Base-by-base conservation (phyloP, 1,140 invertebrate genomes). In the Steinernema feltiae region DNA sequence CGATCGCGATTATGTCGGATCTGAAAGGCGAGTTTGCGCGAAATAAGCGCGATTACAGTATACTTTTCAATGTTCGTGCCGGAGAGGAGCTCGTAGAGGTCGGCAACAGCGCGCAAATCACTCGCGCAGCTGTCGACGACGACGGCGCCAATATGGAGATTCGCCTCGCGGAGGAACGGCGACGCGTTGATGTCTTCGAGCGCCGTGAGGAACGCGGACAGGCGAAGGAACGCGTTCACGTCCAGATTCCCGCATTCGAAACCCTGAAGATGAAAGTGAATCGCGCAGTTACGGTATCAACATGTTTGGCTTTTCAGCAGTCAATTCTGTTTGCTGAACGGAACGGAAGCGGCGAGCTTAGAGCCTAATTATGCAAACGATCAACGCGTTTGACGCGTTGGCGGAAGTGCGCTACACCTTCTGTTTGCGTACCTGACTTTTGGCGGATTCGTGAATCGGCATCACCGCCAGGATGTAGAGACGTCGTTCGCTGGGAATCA, bases 61-160 rank as follows among this genome's bases (percentile, higher is more conserved):
- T 69, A 81, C 80, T 83, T 82, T 32, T 84, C 70, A 53, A 83
- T 83, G 48, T 83, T 82, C 3, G 82, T 83, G 27, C 82, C 82
- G 3, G 82, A 79, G 30, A 83, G 73, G 24, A 83, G 80, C 75
- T 83, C 82, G 70, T 83, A 83, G 3, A 83, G 74, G 74, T 83
- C 80, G 32, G 82, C 82, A 27, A 83, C 76, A 1, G 82, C 80
- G 32, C 82, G 41, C 1, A 83, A 70, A 71, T 83, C 82, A n/a
- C 73, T 75, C 15, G 82, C 78, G 69, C 82, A 83, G 29, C 73
- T 83, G 75, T 83, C 82, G 1, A 83, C 72, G 27, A 83, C 76
- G n/a, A 83, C 74, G 24, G 79, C 82, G 27, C 82, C 82, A 18
- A 83, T n/a, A 30, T 83, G 78, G 17, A 82, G 29, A 46, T 70